These are phyloP conservation scores for Malurus cyaneus DNA, from an alignment of 2,113 vertebrate genomes.

Conservation along the genomic window DNA sequence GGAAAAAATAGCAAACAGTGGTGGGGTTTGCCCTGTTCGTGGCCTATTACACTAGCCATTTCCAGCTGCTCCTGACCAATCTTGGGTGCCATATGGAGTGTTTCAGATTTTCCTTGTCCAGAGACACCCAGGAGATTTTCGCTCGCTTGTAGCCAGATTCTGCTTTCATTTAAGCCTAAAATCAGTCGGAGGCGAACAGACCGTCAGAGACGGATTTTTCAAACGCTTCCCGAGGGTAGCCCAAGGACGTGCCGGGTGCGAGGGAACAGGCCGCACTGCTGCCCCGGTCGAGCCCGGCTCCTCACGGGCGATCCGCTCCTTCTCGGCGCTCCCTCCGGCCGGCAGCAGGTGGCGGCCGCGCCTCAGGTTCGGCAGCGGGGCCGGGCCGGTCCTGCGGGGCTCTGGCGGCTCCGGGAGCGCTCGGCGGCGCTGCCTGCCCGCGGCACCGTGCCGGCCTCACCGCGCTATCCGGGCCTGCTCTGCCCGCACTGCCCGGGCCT, in stretches of 20 bases:
- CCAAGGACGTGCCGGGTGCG: not conserved
- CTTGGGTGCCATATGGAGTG: fast-evolving
- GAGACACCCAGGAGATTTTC: not conserved
- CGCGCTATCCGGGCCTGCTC: not conserved
- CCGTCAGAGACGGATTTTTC: not conserved
- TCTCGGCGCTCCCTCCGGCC: not conserved
- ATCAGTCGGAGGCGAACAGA: not conserved
- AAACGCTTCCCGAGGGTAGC: not conserved
- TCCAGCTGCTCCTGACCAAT: not conserved
- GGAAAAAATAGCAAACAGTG: not conserved
- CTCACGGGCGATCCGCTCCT: not conserved
- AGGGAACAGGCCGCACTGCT: not conserved
- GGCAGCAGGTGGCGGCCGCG: conserved; percentile 66
- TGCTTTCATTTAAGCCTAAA: not conserved
- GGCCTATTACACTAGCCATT: not conserved
- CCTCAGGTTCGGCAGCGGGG: not conserved
- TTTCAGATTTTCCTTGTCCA: not conserved
- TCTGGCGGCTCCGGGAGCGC: not conserved
- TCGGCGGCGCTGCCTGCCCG: conserved; percentile 28
- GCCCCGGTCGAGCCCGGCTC: not conserved
- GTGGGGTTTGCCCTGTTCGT: not conserved
- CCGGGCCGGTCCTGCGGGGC: not conserved
- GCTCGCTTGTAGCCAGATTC: not conserved
- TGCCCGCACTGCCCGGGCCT: not conserved
- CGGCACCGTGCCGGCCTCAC: not conserved